Conservation (phyloP, 2,113 vertebrate genomes). For the Electrona antarctica region DNA sequence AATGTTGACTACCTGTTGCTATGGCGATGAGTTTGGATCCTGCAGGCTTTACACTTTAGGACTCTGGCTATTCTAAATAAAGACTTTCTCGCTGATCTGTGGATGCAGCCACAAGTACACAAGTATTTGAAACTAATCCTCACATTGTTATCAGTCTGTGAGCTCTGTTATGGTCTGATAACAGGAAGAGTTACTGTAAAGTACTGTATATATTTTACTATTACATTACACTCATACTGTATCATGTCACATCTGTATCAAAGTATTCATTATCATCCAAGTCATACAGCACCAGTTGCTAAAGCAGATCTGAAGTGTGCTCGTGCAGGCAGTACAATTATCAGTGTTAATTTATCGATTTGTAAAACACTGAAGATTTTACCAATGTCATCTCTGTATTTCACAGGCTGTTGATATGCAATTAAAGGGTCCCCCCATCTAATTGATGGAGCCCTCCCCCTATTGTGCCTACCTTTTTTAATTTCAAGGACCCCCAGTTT, state of each 20-base stretch:
- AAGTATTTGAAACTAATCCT: conserved; percentile 61
- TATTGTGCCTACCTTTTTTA: neutral
- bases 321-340: neutral
- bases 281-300: too few relatives aligned
- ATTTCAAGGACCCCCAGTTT: too few relatives aligned
- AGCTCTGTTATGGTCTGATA: conserved; percentile 33
- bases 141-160: conserved; percentile 50
- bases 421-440: neutral
- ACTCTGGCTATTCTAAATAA: conserved; percentile 84
- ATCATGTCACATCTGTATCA: too few relatives aligned
- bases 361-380: neutral
- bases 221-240: too few relatives aligned
- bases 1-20: conserved; percentile 84
- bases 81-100: conserved; percentile 75
- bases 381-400: neutral
- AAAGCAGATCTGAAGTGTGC: too few relatives aligned
- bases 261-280: too few relatives aligned
- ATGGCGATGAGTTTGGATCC: conserved; percentile 78
- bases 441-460: neutral
- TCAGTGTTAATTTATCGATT: neutral
- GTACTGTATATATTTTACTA: conserved; percentile 21
- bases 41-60: conserved; percentile 74
- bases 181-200: neutral
- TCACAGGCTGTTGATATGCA: neutral
- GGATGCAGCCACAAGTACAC: conserved; percentile 60